Conservation (phyloP, 2,888 invertebrate genomes). For the Ectemnius cavifrons region DNA sequence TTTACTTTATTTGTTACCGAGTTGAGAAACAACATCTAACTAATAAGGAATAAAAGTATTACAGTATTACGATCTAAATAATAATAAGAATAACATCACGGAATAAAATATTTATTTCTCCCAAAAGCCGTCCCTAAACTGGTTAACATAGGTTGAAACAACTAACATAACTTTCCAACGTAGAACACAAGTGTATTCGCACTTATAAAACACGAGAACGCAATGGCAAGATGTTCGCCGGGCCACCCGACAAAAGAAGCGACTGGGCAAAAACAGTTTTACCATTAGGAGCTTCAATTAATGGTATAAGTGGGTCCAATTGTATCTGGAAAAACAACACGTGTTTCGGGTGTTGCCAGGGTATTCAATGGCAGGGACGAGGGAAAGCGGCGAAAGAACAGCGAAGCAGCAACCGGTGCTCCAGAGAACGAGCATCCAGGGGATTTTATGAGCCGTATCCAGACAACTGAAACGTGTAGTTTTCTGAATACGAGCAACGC, state of each 20-base stretch:
- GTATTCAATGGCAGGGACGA: constrained; percentile 3
- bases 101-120: too few species aligned
- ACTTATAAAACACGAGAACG: too few species aligned
- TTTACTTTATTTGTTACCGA: too few species aligned
- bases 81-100: too few species aligned
- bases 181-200: too few species aligned
- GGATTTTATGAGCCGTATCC: constrained; percentile 52
- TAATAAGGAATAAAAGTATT: too few species aligned
- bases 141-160: too few species aligned
- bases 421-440: constrained; percentile 36
- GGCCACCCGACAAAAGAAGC: neutral
- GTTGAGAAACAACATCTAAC: too few species aligned
- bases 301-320: constrained; percentile 13
- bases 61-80: too few species aligned
- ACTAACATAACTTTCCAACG: too few species aligned
- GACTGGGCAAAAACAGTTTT: neutral
- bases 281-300: constrained; percentile 5
- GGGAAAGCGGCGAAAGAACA: constrained; percentile 12
- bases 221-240: too few species aligned
- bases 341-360: constrained; percentile 3
- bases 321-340: neutral
- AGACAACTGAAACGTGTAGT: constrained; percentile 48
- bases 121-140: too few species aligned
- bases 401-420: constrained; percentile 7
- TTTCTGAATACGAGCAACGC: constrained; percentile 16